These are phyloP conservation scores for Baryphthengus martii DNA, from an alignment of 2,113 vertebrate genomes.

Conservation along the genomic window DNA sequence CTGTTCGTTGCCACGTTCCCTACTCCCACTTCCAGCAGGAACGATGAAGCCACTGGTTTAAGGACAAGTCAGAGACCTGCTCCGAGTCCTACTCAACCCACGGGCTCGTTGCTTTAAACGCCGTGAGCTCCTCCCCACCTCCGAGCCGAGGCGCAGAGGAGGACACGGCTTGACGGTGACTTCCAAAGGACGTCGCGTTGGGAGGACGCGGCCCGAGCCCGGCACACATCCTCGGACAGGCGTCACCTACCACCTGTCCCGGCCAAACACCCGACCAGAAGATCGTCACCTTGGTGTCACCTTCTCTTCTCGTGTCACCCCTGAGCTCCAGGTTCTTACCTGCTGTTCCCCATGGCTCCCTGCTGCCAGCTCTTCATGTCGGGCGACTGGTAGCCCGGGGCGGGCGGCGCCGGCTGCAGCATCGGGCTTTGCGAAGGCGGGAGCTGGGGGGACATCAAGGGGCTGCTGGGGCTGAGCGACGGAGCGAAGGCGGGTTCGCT, in stretches of 20 bases:
- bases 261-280: not conserved
- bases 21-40: not conserved
- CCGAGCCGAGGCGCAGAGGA: fast-evolving
- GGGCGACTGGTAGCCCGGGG: slow-evolving; percentile 88
- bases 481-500: slow-evolving; percentile 83
- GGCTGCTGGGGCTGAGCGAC: slow-evolving; percentile 87
- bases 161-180: not conserved
- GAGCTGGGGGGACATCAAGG: slow-evolving; percentile 88
- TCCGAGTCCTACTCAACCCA: not conserved
- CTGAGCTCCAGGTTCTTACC: slow-evolving; percentile 60
- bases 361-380: slow-evolving; percentile 94
- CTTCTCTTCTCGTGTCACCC: not conserved
- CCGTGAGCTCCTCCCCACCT: not conserved
- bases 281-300: not conserved
- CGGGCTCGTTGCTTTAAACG: fast-evolving
- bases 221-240: not conserved
- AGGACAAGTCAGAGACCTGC: not conserved
- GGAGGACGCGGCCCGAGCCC: not conserved
- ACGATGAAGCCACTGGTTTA: not conserved
- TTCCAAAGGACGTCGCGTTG: fast-evolving
- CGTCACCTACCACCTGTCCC: not conserved
- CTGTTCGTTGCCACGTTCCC: not conserved
- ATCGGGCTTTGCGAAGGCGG: slow-evolving; percentile 87
- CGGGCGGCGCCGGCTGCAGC: slow-evolving; percentile 82
- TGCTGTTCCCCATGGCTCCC: slow-evolving; percentile 79